Percentiles rank a stretch among this genome's conserved stretches.
Conservation (phyloP, 2,797 vertebrate species). For the Phylloscopus collybita region DNA sequence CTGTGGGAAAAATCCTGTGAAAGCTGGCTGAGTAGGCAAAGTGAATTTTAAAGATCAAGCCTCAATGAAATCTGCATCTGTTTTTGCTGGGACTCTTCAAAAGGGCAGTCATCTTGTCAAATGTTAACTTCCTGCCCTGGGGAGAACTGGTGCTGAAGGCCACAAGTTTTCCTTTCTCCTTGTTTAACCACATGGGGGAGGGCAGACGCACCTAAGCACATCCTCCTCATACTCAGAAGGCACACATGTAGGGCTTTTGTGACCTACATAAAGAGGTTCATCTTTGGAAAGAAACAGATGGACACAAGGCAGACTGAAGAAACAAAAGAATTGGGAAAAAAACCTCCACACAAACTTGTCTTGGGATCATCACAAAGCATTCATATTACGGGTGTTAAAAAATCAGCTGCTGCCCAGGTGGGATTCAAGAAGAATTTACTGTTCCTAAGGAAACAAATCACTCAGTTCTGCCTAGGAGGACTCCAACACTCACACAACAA, state of each 20-base stretch:
- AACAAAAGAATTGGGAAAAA: background rate
- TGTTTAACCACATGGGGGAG: background rate
- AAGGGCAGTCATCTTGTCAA: background rate
- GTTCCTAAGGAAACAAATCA: background rate
- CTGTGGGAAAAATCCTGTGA: background rate
- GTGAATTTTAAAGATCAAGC: background rate
- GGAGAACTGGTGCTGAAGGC: background rate
- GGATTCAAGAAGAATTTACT: background rate
- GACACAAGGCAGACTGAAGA: background rate
- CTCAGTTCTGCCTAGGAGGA: background rate
- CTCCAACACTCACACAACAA: background rate
- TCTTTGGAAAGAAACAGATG: background rate
- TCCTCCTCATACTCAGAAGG: background rate
- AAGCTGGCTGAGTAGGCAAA: background rate
- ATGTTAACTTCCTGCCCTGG: background rate
- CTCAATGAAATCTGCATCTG: background rate
- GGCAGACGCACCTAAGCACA: accelerated
- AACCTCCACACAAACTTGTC: background rate
- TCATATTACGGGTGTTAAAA: background rate
- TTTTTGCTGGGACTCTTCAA: background rate
- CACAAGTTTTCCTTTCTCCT: background rate
- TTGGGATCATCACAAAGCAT: background rate
- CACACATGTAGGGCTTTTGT: background rate
- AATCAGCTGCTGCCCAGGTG: background rate
- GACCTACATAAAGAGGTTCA: background rate